A percentile compares a stretch with the other conserved stretches of the same genome.
Conservation (phyloP, 2,888 invertebrate genomes). For the Ormyrus labotus region DNA sequence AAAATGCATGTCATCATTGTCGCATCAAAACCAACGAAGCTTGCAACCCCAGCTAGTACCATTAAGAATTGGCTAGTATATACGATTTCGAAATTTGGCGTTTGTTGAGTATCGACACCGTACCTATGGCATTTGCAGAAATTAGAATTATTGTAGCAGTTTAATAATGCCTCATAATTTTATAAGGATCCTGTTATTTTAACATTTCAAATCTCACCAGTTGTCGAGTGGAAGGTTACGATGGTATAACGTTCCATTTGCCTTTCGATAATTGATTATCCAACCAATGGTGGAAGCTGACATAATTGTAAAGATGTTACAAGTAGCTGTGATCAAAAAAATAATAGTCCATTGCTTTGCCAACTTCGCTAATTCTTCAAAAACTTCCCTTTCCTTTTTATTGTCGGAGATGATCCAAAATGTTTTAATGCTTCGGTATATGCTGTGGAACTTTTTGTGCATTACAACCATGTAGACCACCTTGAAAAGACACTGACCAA, state of each 20-base stretch:
- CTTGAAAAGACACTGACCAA: conserved; percentile 57
- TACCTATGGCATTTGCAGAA: conserved; percentile 50
- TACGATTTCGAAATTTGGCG: conserved; percentile 54
- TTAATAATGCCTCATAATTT: neutral
- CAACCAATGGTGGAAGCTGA: conserved; percentile 36
- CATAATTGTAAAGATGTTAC: conserved; percentile 50
- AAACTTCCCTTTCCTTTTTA: conserved; percentile 36
- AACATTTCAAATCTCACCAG: neutral
- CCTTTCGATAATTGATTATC: conserved; percentile 30
- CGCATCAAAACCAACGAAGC: conserved; percentile 54
- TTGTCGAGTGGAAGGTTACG: neutral
- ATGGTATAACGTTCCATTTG: neutral
- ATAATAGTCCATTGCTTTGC: conserved; percentile 50
- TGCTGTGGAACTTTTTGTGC: conserved; percentile 15
- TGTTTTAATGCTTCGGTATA: conserved; percentile 50
- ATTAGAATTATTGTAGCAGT: neutral
- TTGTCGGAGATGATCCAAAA: conserved; percentile 54
- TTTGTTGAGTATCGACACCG: conserved; percentile 52
- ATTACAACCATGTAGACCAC: conserved; percentile 55
- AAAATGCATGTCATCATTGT: conserved; percentile 58
- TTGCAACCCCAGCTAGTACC: conserved; percentile 11
- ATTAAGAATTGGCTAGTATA: conserved; percentile 56
- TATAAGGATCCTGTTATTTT: neutral
- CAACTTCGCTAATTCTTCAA: conserved; percentile 49
- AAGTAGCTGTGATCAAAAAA: conserved; percentile 46